phyloP scores from a whole-genome alignment of 2,113 vertebrate species.

The Lepus timidus region DNA sequence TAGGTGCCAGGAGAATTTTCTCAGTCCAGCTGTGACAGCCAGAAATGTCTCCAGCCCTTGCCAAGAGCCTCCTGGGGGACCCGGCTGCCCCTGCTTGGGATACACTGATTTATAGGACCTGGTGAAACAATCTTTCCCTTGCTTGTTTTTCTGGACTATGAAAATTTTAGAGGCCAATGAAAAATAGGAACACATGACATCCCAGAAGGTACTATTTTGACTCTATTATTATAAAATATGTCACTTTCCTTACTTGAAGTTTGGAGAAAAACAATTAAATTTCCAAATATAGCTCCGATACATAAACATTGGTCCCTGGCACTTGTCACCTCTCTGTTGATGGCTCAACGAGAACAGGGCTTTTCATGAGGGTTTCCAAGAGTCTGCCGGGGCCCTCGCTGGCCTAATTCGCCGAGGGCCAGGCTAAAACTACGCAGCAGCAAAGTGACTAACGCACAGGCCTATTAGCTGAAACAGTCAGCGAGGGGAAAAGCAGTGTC shows the following conservation, averaged over 20 bases:
- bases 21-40: neutral
- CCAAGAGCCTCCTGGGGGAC: neutral
- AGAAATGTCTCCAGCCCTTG: constrained; percentile 40
- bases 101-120: constrained; percentile 55
- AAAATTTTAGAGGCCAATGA: constrained; percentile 74
- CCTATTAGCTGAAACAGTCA: constrained; percentile 68
- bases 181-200: constrained; percentile 68
- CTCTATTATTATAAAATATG: constrained; percentile 72
- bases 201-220: constrained; percentile 69
- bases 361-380: constrained; percentile 74
- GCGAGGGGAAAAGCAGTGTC: constrained; percentile 57
- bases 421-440: constrained; percentile 74
- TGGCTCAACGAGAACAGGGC: constrained; percentile 59
- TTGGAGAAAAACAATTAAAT: constrained; percentile 74
- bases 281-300: constrained; percentile 71
- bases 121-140: constrained; percentile 60
- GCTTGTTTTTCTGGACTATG: constrained; percentile 57
- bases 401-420: constrained; percentile 52
- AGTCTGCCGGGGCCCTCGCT: constrained; percentile 70
- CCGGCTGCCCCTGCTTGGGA: constrained; percentile 31
- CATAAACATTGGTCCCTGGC: constrained; percentile 68
- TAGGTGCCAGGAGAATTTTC: constrained; percentile 27
- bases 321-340: constrained; percentile 74
- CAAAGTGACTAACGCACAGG: constrained; percentile 68
- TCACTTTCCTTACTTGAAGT: constrained; percentile 66